These are phyloP conservation scores for Zygogramma bicolorata DNA, from an alignment of 2,888 invertebrate species.

Conservation along the genomic window DNA sequence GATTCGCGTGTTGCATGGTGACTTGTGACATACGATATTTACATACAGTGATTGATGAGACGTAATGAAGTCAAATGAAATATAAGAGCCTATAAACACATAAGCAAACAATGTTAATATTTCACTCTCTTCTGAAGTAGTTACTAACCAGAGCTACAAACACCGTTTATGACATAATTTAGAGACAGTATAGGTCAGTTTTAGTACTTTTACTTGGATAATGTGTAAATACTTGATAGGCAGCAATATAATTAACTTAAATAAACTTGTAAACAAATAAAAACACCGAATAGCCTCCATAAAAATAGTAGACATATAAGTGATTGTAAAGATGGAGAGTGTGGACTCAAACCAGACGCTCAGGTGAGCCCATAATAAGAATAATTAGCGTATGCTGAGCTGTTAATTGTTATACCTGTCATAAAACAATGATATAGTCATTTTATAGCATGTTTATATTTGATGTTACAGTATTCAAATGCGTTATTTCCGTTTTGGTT, in stretches of 20 bases:
- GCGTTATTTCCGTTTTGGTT: constrained; percentile 52
- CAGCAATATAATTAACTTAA: constrained; percentile 64
- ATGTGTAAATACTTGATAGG: constrained; percentile 64
- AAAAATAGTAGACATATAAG: constrained; percentile 52
- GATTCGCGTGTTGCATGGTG: not conserved
- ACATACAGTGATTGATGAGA: constrained; percentile 49
- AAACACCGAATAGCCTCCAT: constrained; percentile 61
- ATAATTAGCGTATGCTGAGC: constrained; percentile 60
- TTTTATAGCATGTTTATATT: constrained; percentile 61
- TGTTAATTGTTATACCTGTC: constrained; percentile 62
- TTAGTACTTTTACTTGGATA: constrained; percentile 65
- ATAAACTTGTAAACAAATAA: constrained; percentile 66
- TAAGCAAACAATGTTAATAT: constrained; percentile 61
- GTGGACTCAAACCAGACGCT: constrained; percentile 49
- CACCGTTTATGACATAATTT: constrained; percentile 64
- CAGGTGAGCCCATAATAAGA: constrained; percentile 55
- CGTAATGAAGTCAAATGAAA: constrained; percentile 56
- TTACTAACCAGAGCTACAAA: constrained; percentile 65
- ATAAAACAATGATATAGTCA: constrained; percentile 61
- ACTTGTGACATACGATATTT: constrained; percentile 44
- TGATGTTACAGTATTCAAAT: constrained; percentile 52
- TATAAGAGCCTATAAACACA: constrained; percentile 56
- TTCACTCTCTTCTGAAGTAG: constrained; percentile 63
- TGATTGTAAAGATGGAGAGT: constrained; percentile 49
- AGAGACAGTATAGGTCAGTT: constrained; percentile 63